Evolutionary conservation across 2,113 vertebrate species (phyloP), one percentile per base, ranked within the genome.

Genomic region (Pionites leucogaster): DNA sequence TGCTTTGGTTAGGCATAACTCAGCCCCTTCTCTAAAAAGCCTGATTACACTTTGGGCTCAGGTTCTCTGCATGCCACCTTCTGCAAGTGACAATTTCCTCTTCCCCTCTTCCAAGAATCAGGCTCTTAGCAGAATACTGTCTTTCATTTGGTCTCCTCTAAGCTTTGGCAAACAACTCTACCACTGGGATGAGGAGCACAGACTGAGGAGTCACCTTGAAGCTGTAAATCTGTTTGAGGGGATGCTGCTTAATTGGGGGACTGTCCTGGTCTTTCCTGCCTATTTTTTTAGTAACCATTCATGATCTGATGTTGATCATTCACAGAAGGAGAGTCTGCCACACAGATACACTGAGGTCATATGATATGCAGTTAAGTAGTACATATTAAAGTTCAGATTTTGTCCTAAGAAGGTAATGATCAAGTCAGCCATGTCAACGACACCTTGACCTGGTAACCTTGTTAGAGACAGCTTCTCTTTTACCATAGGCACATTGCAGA

Each of bases 201-300:
- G 50, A 19, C 68, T 78, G 50, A 88, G 42, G 29, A 72, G 75
- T 95, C 84, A 87, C 91, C 81, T 91, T 95, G 86, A 86, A 65
- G 41, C 41, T 82, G 39, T 76, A 78, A 81, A 84, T 89, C 35
- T 81, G 23, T 91, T 82, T 25, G 55, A 76, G 74, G 74, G 77
- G 78, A 86, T 91, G 89, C 33, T 95, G 59, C 55, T 95, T 95
- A 79, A 84, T 89, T 92, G 84, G 72, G 83, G 17, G 29, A 55
- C 29, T 64, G 88, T 82, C 93, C 93, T 89, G 82, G 82, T 93
- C 72, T 95, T 92, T 71, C 60, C 52, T 84, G 35, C 20, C 57
- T 53, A 68, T 84, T 87, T 93, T 88, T 93, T 92, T 92, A 93
- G 93, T 83, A 80, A 46, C 86, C 59, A 41, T 39, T 86, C 70